Conservation (phyloP, 2,797 vertebrate species). For the Heterohyrax brucei region DNA sequence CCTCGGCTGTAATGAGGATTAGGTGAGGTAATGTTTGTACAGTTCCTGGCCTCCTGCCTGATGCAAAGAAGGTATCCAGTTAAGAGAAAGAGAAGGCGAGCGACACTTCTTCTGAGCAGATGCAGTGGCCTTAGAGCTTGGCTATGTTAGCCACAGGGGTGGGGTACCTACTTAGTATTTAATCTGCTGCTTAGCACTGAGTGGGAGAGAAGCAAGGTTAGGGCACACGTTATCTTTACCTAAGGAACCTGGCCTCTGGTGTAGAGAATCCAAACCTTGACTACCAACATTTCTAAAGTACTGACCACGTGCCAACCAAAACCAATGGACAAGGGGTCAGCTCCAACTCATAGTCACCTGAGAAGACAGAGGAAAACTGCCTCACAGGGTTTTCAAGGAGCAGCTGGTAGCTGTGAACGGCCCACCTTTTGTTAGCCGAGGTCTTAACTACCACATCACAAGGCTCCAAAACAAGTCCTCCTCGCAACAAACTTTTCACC, state of each 20-base stretch:
- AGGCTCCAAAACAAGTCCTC: no score
- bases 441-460: no score
- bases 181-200: background rate
- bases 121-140: background rate
- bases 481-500: no score
- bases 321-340: no score
- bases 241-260: background rate
- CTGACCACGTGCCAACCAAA: background rate
- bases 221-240: background rate
- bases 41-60: background rate
- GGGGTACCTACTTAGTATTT: rapidly evolving
- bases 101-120: background rate
- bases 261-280: no score
- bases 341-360: no score
- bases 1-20: background rate
- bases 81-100: background rate
- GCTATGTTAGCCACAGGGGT: background rate
- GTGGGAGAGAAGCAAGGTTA: no score
- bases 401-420: no score
- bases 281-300: background rate
- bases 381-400: no score
- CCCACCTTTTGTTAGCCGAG: no score
- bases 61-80: background rate
- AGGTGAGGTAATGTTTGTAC: constrained; percentile 16
- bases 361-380: no score